Conservation (phyloP, 2,113 vertebrate species). For the Benitochromis conjunctus region DNA sequence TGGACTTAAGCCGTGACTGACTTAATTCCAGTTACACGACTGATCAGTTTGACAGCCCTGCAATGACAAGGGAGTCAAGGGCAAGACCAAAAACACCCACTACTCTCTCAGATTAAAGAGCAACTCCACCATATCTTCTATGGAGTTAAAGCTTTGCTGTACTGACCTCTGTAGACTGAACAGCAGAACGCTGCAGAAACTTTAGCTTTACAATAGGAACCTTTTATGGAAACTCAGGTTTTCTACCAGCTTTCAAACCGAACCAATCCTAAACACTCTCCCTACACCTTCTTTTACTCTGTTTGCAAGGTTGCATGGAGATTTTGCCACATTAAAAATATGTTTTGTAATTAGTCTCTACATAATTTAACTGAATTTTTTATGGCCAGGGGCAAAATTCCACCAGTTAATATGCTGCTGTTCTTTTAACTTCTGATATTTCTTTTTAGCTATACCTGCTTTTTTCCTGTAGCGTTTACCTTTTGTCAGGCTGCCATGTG, state of each 20-base stretch:
- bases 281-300: neutral
- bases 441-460: neutral
- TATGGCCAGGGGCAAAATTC: neutral
- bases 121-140: neutral
- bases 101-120: neutral
- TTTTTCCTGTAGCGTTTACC: neutral
- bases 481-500: neutral
- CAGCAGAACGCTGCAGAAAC: neutral
- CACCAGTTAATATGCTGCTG: neutral
- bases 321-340: neutral
- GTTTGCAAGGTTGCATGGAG: neutral
- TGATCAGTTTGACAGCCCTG: slow-evolving; percentile 18
- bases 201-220: neutral
- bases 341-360: neutral
- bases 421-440: neutral
- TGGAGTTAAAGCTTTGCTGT: neutral
- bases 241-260: neutral
- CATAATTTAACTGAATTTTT: neutral
- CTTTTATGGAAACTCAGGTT: neutral
- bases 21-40: slow-evolving; percentile 38
- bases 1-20: slow-evolving; percentile 1
- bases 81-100: neutral
- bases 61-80: slow-evolving; percentile 29
- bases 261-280: neutral
- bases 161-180: slow-evolving; percentile 10